phyloP scores from a whole-genome alignment of 1,140 invertebrate species.

The Cydia pomonella region DNA sequence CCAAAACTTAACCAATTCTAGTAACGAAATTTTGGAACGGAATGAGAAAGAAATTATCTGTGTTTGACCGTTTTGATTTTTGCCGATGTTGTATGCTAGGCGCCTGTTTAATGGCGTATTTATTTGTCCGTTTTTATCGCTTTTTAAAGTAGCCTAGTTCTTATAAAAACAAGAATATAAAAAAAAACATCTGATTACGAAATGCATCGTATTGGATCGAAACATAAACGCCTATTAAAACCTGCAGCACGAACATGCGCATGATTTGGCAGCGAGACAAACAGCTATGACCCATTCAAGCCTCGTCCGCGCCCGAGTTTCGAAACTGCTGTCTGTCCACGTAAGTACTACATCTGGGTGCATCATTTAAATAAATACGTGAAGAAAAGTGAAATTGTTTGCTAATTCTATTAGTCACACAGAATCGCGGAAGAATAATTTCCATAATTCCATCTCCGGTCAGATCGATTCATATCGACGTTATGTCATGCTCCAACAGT shows the following conservation, averaged over 20 bases:
- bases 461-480: neutral
- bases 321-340: conserved; percentile 49
- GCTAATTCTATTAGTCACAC: neutral
- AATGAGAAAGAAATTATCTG: no score
- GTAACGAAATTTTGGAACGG: no score
- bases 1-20: no score
- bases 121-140: no score
- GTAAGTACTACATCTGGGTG: conserved; percentile 38
- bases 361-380: conserved; percentile 56
- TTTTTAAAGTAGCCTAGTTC: no score
- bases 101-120: no score
- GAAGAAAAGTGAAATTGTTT: conserved; percentile 48
- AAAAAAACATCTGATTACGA: no score
- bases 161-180: no score
- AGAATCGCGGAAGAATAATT: neutral
- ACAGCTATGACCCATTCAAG: conserved; percentile 47
- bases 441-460: neutral
- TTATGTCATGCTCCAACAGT: neutral
- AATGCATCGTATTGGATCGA: conserved; percentile 24
- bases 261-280: conserved; percentile 42
- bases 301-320: conserved; percentile 55
- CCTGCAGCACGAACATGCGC: conserved; percentile 24
- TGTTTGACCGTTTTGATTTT: no score
- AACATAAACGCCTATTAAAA: neutral
- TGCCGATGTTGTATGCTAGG: no score